Evolutionary conservation across 1,140 invertebrate genomes (phyloP).

Genomic region (Steinernema feltiae): DNA sequence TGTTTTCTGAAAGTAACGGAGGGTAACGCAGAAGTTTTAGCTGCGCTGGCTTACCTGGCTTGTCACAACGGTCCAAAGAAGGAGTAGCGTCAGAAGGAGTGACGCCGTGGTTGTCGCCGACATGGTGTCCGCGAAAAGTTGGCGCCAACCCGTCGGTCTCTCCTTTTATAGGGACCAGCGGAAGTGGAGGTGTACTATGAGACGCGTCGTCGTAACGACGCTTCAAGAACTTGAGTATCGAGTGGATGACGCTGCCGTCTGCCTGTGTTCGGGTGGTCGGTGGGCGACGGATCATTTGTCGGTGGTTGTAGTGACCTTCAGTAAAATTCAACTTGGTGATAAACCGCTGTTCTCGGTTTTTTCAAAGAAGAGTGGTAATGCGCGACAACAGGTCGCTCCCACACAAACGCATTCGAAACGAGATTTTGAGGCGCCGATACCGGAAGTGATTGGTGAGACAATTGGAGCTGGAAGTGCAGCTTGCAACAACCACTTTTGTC

Average conservation of each 20-base stretch:
- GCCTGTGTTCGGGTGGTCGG: background rate
- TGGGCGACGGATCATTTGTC: background rate
- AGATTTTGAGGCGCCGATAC: too few relatives aligned
- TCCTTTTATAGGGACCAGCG: background rate
- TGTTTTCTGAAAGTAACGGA: conserved; percentile 1
- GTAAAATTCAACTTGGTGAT: background rate
- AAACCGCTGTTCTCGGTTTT: background rate
- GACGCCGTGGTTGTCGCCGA: conserved; percentile 2
- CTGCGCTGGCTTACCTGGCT: background rate
- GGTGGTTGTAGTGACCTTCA: background rate
- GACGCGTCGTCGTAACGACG: background rate
- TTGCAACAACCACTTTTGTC: too few relatives aligned
- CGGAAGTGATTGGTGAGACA: too few relatives aligned
- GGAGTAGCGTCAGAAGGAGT: background rate
- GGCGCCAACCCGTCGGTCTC: background rate
- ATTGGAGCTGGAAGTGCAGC: too few relatives aligned
- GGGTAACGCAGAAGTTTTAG: too few relatives aligned
- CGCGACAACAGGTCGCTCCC: too few relatives aligned
- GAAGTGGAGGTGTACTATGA: background rate
- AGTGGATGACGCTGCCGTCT: background rate
- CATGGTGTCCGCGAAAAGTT: conserved; percentile 7
- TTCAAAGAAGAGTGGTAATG: too few relatives aligned
- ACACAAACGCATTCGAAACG: too few relatives aligned
- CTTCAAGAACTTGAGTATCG: background rate
- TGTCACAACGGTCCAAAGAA: background rate